Conservation (phyloP, 2,888 invertebrate species). For the Acleris holmiana region DNA sequence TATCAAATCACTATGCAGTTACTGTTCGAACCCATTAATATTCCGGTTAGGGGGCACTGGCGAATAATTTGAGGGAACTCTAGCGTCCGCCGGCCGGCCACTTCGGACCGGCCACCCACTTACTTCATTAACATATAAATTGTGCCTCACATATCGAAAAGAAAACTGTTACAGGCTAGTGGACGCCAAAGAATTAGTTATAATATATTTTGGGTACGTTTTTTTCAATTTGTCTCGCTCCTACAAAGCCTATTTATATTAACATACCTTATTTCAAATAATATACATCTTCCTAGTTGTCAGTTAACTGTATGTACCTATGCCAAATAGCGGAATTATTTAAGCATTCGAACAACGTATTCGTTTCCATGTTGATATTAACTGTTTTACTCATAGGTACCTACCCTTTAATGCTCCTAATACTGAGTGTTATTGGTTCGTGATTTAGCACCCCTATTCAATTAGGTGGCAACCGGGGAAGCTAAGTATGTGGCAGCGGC, state of each 20-base stretch:
- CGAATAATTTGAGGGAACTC: conserved; percentile 63
- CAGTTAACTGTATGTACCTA: too few species aligned
- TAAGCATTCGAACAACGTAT: too few species aligned
- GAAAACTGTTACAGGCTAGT: conserved; percentile 38
- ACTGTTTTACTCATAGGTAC: too few species aligned
- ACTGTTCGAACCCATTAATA: conserved; percentile 58
- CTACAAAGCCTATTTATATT: not conserved
- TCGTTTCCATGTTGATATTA: too few species aligned
- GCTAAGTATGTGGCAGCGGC: conserved; percentile 45
- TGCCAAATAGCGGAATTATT: too few species aligned
- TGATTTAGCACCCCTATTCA: conserved; percentile 8
- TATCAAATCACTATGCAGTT: conserved; percentile 59
- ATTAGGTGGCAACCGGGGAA: conserved; percentile 3
- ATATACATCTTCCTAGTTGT: too few species aligned
- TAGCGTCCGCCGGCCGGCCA: conserved; percentile 46
- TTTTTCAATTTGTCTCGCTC: not conserved
- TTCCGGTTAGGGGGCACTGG: conserved; percentile 55
- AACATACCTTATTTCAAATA: too few species aligned
- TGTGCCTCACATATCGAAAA: conserved; percentile 48
- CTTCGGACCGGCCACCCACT: conserved; percentile 43
- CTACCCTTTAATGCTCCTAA: not conserved
- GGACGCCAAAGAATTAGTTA: conserved; percentile 25
- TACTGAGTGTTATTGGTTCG: conserved; percentile 4
- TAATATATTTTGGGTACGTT: conserved; percentile 1
- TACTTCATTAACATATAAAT: conserved; percentile 58